Percentiles rank a stretch among this genome's conserved stretches.
phyloP scores from a whole-genome alignment of 2,888 invertebrate species.

The Stenichneumon culpator region DNA sequence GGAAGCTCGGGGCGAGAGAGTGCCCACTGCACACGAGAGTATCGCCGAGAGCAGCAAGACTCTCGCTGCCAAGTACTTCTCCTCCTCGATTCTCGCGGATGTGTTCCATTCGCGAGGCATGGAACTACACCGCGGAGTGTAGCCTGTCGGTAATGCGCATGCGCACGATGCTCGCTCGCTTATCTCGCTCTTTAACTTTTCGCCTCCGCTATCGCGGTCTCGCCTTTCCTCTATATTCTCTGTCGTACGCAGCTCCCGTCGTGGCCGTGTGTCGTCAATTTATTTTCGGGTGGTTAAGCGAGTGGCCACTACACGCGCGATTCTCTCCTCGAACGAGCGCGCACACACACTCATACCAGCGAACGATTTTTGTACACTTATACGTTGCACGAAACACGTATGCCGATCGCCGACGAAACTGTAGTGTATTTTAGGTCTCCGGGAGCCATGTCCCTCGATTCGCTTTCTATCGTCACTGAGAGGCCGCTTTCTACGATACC shows the following conservation, averaged over 20 bases:
- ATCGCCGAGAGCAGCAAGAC: conserved; percentile 32
- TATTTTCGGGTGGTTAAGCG: conserved; percentile 58
- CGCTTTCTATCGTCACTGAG: conserved; percentile 55
- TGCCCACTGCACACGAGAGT: conserved; percentile 15
- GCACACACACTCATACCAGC: neutral
- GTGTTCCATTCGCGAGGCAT: conserved; percentile 35
- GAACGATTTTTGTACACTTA: neutral
- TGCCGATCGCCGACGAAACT: conserved; percentile 41
- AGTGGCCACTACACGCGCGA: conserved; percentile 53
- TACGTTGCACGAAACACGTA: conserved; percentile 1
- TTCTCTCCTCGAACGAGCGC: conserved; percentile 15
- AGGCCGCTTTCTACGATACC: conserved; percentile 39
- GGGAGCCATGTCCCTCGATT: neutral
- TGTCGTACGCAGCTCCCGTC: conserved; percentile 5
- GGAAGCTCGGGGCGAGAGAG: neutral
- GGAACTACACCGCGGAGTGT: conserved; percentile 1
- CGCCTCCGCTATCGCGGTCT: conserved; percentile 1
- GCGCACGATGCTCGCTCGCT: conserved; percentile 40
- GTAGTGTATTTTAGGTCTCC: conserved; percentile 49
- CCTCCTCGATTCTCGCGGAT: conserved; percentile 32
- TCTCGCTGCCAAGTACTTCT: conserved; percentile 46
- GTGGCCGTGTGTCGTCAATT: conserved; percentile 52
- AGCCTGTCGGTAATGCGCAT: conserved; percentile 47
- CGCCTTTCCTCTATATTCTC: conserved; percentile 22
- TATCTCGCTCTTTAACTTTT: neutral